Evolutionary conservation across 2,113 vertebrate species (phyloP).

Genomic region (Promerops cafer): DNA sequence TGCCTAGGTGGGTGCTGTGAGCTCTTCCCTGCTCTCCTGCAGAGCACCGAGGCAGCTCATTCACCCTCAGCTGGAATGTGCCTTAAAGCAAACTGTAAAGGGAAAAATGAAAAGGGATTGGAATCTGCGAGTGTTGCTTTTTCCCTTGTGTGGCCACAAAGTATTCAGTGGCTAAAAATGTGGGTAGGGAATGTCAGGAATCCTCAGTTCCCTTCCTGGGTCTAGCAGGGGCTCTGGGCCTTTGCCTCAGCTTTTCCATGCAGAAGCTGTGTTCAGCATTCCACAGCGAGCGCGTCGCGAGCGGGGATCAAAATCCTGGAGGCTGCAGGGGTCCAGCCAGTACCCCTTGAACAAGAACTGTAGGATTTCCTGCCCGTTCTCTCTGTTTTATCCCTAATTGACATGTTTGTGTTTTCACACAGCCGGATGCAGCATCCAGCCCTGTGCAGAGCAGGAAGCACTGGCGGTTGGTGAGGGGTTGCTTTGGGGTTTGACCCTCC

Average conservation of each 20-base stretch:
- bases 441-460: not conserved
- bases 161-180: not conserved
- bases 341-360: fast-evolving
- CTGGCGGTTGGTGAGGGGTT: not conserved
- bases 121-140: constrained; percentile 11
- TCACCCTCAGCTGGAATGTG: not conserved
- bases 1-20: not conserved
- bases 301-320: not conserved
- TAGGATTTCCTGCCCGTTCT: not conserved
- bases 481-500: not conserved
- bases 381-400: not conserved
- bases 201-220: not conserved
- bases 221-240: not conserved
- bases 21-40: not conserved
- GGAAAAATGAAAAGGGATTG: not conserved
- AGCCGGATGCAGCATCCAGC: not conserved
- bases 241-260: not conserved
- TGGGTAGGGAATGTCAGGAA: constrained; percentile 48
- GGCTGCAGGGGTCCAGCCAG: not conserved
- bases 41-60: not conserved
- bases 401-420: not conserved
- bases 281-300: fast-evolving
- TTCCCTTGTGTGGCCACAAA: not conserved
- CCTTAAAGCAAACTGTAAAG: not conserved
- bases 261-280: not conserved